Percentiles rank a stretch among this genome's conserved stretches.
Conservation (phyloP, 2,113 vertebrate genomes). For the Siphamia tubifer region DNA sequence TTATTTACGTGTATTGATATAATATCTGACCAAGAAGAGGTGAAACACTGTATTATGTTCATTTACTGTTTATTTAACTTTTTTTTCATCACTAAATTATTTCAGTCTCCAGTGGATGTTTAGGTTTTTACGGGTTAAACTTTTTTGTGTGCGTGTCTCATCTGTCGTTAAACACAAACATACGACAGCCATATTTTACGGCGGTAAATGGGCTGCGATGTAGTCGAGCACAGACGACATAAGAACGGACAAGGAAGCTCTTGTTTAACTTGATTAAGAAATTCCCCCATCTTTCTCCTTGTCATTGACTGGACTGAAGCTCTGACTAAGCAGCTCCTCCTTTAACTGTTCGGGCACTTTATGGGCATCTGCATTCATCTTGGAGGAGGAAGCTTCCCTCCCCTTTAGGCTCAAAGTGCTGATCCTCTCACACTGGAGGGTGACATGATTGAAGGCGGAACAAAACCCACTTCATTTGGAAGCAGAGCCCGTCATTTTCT, state of each 20-base stretch:
- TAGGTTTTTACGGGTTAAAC: too few species aligned
- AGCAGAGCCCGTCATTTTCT: conserved; percentile 3
- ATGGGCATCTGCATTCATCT: conserved; percentile 48
- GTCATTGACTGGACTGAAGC: conserved; percentile 32
- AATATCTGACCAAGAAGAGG: too few species aligned
- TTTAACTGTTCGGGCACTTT: conserved; percentile 49
- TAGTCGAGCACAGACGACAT: background rate
- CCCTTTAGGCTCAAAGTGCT: conserved; percentile 43
- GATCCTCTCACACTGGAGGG: conserved; percentile 31
- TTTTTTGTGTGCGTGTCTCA: too few species aligned
- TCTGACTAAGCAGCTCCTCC: conserved; percentile 53
- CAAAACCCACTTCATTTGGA: conserved; percentile 12
- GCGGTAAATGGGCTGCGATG: too few species aligned
- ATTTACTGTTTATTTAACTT: too few species aligned
- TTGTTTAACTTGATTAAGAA: conserved; percentile 50
- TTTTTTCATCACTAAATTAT: too few species aligned
- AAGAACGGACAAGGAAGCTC: background rate
- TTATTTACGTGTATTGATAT: too few species aligned
- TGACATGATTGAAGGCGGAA: conserved; percentile 23
- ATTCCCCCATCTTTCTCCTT: conserved; percentile 27
- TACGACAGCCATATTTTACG: too few species aligned
- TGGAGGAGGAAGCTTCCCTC: conserved; percentile 18
- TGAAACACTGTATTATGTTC: too few species aligned
- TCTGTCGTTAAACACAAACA: too few species aligned
- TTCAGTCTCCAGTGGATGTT: too few species aligned